Percentiles rank a stretch among this genome's conserved stretches.
Evolutionary conservation across 1,140 invertebrate genomes (phyloP).

Genomic region (Himalopsyche phryganea): DNA sequence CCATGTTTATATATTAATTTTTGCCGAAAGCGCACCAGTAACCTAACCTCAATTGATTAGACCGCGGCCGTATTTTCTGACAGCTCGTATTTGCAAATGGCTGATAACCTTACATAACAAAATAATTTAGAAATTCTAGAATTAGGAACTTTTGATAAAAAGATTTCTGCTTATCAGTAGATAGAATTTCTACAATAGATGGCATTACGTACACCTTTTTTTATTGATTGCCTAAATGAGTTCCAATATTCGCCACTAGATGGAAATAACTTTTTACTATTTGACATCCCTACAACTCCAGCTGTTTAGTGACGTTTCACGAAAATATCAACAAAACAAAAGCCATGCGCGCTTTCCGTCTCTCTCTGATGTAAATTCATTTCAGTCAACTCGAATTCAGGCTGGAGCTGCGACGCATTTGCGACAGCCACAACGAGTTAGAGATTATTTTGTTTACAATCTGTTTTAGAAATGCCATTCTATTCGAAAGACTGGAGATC

Average conservation of each 20-base stretch:
- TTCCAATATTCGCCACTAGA: slow-evolving; percentile 3
- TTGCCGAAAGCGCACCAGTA: background rate
- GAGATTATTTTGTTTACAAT: slow-evolving; percentile 35
- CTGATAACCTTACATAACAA: no score
- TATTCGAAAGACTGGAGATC: slow-evolving; percentile 91
- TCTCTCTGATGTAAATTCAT: slow-evolving; percentile 40
- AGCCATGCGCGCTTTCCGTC: slow-evolving; percentile 43
- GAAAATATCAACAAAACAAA: slow-evolving; percentile 39
- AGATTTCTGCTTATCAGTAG: background rate
- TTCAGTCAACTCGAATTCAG: slow-evolving; percentile 34
- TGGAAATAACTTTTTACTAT: slow-evolving; percentile 4
- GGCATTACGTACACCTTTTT: no score
- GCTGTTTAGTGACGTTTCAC: slow-evolving; percentile 48
- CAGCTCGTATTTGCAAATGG: no score
- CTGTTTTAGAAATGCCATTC: slow-evolving; percentile 79
- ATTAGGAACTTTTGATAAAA: no score
- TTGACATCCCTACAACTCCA: slow-evolving; percentile 35
- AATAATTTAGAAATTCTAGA: no score
- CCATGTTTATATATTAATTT: slow-evolving; percentile 29
- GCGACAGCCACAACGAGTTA: slow-evolving; percentile 37
- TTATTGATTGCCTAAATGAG: background rate
- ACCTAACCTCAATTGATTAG: slow-evolving; percentile 5
- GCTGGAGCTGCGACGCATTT: slow-evolving; percentile 32
- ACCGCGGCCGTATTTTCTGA: no score
- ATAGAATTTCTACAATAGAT: no score